Percentiles rank a stretch among this genome's conserved stretches.
Evolutionary conservation across 2,888 invertebrate genomes (phyloP).

Genomic region (Drosophila nr. perissopoda): DNA sequence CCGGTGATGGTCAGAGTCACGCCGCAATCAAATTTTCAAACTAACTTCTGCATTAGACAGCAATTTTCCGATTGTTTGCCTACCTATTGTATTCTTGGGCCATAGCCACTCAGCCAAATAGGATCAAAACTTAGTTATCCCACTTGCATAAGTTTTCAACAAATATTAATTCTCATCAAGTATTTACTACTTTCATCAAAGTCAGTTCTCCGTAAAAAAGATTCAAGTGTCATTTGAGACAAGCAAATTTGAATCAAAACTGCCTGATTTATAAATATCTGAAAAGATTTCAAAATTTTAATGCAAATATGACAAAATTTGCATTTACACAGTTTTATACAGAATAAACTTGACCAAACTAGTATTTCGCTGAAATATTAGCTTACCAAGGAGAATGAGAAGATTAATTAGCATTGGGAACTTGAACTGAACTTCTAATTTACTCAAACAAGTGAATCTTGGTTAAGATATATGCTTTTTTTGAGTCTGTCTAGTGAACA

Average conservation of each 20-base stretch:
- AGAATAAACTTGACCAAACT: not conserved
- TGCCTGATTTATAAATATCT: not conserved
- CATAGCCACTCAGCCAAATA: not conserved
- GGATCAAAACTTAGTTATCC: not conserved
- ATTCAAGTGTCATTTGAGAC: not conserved
- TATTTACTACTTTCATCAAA: not conserved
- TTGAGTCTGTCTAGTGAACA: not conserved
- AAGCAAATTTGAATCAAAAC: not conserved
- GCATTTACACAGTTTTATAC: not conserved
- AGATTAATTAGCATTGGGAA: not conserved
- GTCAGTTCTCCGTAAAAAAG: not conserved
- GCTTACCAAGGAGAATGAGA: not conserved
- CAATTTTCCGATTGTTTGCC: constrained; percentile 40
- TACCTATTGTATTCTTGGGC: not conserved
- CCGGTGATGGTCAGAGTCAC: constrained; percentile 29
- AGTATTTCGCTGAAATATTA: not conserved
- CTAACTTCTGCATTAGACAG: constrained; percentile 22
- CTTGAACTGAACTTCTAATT: not conserved
- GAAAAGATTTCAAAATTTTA: not conserved
- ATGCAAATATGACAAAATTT: not conserved
- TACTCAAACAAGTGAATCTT: not conserved
- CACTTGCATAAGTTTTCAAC: not conserved
- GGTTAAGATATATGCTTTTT: not conserved
- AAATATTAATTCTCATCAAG: not conserved
- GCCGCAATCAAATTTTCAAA: constrained; percentile 48